These are phyloP conservation scores for Coelogynopora nodosa DNA, from an alignment of 2,888 invertebrate species.

Conservation along the genomic window DNA sequence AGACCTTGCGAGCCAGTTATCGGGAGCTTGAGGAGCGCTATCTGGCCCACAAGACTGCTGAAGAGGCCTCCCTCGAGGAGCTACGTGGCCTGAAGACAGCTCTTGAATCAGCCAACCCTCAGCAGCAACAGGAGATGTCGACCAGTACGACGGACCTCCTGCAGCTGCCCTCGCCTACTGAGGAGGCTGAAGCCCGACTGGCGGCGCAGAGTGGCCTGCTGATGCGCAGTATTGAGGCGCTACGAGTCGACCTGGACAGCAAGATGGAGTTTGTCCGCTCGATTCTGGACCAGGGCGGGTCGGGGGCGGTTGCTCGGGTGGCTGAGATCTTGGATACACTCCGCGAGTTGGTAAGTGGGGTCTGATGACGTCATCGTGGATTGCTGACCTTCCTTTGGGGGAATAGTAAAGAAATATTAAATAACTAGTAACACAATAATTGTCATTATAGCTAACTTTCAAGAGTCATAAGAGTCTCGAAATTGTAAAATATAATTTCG, in stretches of 20 bases:
- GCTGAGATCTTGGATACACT: slow-evolving; percentile 18
- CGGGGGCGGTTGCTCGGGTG: background rate
- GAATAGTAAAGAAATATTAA: too few relatives aligned
- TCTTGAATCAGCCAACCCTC: background rate
- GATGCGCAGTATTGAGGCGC: background rate
- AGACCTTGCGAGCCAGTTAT: background rate
- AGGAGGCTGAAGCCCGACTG: background rate
- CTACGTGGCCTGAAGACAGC: background rate
- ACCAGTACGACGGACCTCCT: background rate
- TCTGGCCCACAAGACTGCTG: background rate
- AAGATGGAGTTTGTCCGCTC: background rate
- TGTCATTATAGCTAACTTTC: too few relatives aligned
- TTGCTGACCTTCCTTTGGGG: too few relatives aligned
- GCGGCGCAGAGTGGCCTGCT: background rate
- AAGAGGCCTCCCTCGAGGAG: background rate
- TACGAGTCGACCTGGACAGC: background rate
- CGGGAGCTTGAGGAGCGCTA: slow-evolving; percentile 10
- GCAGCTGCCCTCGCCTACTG: background rate
- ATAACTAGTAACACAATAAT: too few relatives aligned
- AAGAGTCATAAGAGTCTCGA: too few relatives aligned
- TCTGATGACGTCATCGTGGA: too few relatives aligned
- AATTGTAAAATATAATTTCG: too few relatives aligned
- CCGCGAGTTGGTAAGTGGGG: background rate
- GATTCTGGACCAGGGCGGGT: background rate
- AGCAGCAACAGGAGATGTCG: background rate